Base-by-base conservation (phyloP, 2,888 invertebrate species). In the Druceiella hillmani region DNA sequence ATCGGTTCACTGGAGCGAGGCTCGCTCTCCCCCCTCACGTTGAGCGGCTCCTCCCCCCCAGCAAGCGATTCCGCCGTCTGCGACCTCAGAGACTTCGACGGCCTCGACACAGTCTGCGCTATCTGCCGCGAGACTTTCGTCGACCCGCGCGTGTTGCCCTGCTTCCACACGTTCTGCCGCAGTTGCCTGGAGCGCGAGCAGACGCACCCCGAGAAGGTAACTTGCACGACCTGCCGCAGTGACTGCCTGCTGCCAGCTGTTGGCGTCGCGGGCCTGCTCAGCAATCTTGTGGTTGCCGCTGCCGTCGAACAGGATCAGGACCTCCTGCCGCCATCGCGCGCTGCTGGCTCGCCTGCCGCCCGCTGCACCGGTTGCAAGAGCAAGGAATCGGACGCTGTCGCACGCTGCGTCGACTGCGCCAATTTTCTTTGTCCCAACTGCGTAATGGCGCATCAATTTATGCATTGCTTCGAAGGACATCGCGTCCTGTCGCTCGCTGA, bases 381-480 rank as follows among this genome's bases (percentile, higher is more conserved):
- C 50, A 89, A 88, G 61, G 90, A 93, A 63, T 83, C 89, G 12
- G 87, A 87, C 79, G 95, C 95, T 31, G 90, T 94, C 40, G 94
- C 94, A 44, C 87, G 91, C 61, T 97, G 95, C 67, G 87, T 91
- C 57, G 95, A 97, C 65, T 99, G 98, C 68, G 88, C 89, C 57
- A 93, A 93, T 62, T 91, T 88, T 62, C 80, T 99, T 52, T 98
- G 98, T 71, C 84, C 89, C 41, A 93, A 94, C 64, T 98, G 98
- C 79, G 92, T 93, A 56, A 94, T 94, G 83, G 97, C 97, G 46
- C 98, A 98, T 69, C 92, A 95, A 70, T 94, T 90, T 64, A 97
- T 98, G 95, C 94, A 95, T 66, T 97, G 95, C 64, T 98, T 98
- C 66, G 93, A 94, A 63, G 94, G 93, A 46, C 95, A 97, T 66